phyloP scores from a whole-genome alignment of 2,113 vertebrate genomes.

The Zingel zingel region DNA sequence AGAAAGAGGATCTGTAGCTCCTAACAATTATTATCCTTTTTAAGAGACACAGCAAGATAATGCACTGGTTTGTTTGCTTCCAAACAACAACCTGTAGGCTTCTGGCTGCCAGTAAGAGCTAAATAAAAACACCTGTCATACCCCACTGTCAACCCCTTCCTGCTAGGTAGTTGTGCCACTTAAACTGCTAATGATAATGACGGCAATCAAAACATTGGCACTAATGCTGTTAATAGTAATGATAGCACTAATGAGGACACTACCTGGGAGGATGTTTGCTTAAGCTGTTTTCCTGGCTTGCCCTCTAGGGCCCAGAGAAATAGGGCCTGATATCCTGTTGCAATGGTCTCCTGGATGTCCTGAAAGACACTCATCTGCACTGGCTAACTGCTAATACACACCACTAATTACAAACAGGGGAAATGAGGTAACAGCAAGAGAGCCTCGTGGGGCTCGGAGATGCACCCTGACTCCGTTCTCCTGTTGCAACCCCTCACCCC shows the following conservation, averaged over 20 bases:
- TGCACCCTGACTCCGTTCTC: slow-evolving; percentile 22
- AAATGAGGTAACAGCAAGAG: slow-evolving; percentile 62
- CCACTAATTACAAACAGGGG: slow-evolving; percentile 83
- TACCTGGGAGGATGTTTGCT: slow-evolving; percentile 82
- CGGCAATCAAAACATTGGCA: slow-evolving; percentile 77
- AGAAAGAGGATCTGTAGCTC: not conserved
- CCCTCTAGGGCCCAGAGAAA: slow-evolving; percentile 59
- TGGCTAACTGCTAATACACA: slow-evolving; percentile 70
- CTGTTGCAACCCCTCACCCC: slow-evolving; percentile 16
- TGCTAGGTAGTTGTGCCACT: slow-evolving; percentile 55
- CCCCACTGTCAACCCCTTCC: slow-evolving; percentile 55
- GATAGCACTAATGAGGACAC: slow-evolving; percentile 76
- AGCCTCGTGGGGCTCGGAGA: slow-evolving; percentile 33
- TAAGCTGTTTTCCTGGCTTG: slow-evolving; percentile 76
- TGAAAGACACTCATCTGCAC: slow-evolving; percentile 64
- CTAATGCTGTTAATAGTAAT: slow-evolving; percentile 75
- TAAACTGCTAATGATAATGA: slow-evolving; percentile 76
- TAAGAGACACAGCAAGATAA: not conserved
- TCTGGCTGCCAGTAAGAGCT: slow-evolving; percentile 45
- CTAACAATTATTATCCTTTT: not conserved
- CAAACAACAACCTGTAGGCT: slow-evolving; percentile 51
- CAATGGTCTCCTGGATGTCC: slow-evolving; percentile 60
- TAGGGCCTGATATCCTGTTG: slow-evolving; percentile 67
- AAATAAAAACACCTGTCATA: slow-evolving; percentile 67
- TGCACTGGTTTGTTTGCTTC: slow-evolving; percentile 1